Conservation (phyloP, 2,113 vertebrate species). For the Gobius niger region DNA sequence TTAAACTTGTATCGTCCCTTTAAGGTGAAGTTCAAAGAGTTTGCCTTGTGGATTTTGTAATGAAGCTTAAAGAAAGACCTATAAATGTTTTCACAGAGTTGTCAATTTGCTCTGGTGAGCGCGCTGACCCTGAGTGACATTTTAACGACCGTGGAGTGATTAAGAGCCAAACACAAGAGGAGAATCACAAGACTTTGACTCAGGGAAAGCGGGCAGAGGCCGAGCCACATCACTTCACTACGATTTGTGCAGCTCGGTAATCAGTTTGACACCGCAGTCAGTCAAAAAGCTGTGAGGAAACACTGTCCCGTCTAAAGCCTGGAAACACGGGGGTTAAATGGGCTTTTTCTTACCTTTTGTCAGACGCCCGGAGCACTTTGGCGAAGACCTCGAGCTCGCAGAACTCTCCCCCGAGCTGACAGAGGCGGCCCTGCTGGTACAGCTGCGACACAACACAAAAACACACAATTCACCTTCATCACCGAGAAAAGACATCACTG, state of each 20-base stretch:
- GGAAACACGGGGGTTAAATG: too few relatives aligned
- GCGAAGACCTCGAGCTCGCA: conserved; percentile 99
- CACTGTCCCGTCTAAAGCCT: too few relatives aligned
- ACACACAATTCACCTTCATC: conserved; percentile 11
- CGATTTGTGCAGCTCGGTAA: neutral
- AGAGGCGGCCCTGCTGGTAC: conserved; percentile 97
- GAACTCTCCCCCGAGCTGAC: conserved; percentile 98
- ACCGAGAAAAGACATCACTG: neutral
- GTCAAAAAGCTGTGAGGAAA: too few relatives aligned
- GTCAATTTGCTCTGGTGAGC: neutral
- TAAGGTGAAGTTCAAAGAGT: too few relatives aligned
- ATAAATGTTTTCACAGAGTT: too few relatives aligned
- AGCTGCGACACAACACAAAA: conserved; percentile 78
- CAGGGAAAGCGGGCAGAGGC: neutral
- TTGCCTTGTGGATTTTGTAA: too few relatives aligned
- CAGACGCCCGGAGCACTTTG: conserved; percentile 95
- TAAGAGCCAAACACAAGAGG: neutral
- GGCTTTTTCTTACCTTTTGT: conserved; percentile 88
- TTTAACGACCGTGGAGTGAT: neutral
- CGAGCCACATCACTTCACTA: neutral
- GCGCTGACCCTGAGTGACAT: neutral
- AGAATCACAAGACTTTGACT: neutral
- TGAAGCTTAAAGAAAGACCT: too few relatives aligned
- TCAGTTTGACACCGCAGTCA: neutral
- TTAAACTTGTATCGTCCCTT: too few relatives aligned